Evolutionary conservation across 1,140 invertebrate genomes (phyloP), one percentile per base, ranked within the genome.

Genomic region (Calycopis cecrops): DNA sequence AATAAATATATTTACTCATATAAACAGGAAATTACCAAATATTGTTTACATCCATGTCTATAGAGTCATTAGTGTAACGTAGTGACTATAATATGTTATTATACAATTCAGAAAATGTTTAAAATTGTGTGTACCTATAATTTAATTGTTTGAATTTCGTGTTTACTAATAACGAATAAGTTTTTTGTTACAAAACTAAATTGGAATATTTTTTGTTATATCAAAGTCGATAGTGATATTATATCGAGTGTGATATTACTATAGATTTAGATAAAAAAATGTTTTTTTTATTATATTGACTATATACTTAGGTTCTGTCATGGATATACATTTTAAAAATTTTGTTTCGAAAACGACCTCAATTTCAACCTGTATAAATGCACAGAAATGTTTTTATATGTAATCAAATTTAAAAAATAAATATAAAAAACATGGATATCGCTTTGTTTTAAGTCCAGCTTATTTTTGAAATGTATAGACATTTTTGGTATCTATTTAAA

Each of bases 21-120:
- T 40, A n/a, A 40, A 44, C 12, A 44, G 40, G 17, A 44, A 44
- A 44, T 16, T 44, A 44, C 40, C 40, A 44, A 44, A 44, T 44
- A 44, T 16, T 44, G n/a, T n/a, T n/a, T 35, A 14, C 38, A 40
- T 40, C 38, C 38, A 14, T 40, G 12, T 40, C 38, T 40, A 40
- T 14, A n/a, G 9, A 40, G 38, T 40, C 38, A 40, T 11, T 40
- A 40, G 38, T n/a, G n/a, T 40, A 40, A 11, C 12, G 12, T 40
- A 40, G 38, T 7, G 38, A 37, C 12, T 37, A 37, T 37, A 9
- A 4, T 37, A 37, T n/a, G n/a, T n/a, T n/a, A n/a, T n/a, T n/a
- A n/a, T n/a, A n/a, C n/a, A n/a, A n/a, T n/a, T n/a, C n/a, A n/a
- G n/a, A n/a, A n/a, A n/a, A n/a, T n/a, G n/a, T n/a, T n/a, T n/a